Conservation (phyloP, 2,797 vertebrate species). For the Natrix natrix region DNA sequence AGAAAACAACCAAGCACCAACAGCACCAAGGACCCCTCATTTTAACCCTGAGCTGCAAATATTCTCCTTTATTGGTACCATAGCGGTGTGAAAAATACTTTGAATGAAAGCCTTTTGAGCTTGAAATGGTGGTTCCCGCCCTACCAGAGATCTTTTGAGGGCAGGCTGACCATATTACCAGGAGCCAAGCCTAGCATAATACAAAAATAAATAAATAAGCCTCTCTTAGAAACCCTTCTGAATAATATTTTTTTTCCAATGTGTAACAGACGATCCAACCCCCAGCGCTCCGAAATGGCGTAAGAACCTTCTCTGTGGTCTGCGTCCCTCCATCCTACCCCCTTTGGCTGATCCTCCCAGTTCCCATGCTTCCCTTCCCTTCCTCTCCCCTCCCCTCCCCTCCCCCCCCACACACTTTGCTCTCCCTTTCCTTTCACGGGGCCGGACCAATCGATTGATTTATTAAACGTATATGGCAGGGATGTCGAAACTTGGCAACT, state of each 20-base stretch:
- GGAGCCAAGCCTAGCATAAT: constrained; percentile 23
- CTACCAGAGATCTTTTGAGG: neutral
- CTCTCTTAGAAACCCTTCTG: constrained; percentile 68
- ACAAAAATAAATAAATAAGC: constrained; percentile 27
- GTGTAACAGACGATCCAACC: constrained; percentile 82
- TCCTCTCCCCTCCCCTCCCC: too few relatives aligned
- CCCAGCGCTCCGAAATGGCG: constrained; percentile 79
- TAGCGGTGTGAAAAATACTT: neutral
- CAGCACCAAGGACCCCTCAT: neutral
- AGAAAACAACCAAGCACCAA: neutral
- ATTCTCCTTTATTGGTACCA: neutral
- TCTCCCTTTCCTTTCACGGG: neutral
- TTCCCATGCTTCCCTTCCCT: neutral
- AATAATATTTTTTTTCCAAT: constrained; percentile 79
- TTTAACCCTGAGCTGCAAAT: neutral
- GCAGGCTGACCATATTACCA: neutral
- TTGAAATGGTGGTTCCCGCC: neutral
- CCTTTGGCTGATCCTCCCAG: neutral
- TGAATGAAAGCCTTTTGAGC: neutral
- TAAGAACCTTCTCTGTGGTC: constrained; percentile 76
- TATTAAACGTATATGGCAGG: neutral
- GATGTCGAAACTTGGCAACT: too few relatives aligned
- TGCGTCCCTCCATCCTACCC: constrained; percentile 51
- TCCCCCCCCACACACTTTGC: neutral
- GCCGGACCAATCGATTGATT: neutral